phyloP scores from a whole-genome alignment of 2,888 invertebrate species.

The Scotopteryx bipunctaria region DNA sequence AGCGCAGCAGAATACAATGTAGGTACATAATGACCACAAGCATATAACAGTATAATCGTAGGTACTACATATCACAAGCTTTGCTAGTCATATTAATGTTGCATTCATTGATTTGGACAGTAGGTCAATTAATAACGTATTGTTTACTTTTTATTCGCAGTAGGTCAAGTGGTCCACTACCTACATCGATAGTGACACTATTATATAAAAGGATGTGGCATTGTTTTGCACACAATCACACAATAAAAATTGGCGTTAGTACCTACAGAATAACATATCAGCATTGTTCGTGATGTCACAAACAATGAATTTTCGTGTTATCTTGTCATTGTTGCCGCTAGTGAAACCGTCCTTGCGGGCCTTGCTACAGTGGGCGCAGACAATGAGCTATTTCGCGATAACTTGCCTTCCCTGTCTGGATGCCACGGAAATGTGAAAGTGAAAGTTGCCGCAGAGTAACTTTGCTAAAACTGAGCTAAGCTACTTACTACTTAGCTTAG shows the following conservation, averaged over 20 bases:
- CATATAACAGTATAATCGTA: too few relatives aligned
- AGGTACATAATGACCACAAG: too few relatives aligned
- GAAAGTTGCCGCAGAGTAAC: slow-evolving; percentile 54
- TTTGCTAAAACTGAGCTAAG: too few relatives aligned
- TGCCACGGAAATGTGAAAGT: slow-evolving; percentile 68
- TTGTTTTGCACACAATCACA: slow-evolving; percentile 33
- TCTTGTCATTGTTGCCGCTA: slow-evolving; percentile 49
- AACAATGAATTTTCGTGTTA: slow-evolving; percentile 48
- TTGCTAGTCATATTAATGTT: too few relatives aligned
- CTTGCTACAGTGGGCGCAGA: slow-evolving; percentile 53
- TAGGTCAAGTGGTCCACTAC: slow-evolving; percentile 1
- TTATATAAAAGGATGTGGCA: slow-evolving; percentile 11
- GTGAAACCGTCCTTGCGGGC: slow-evolving; percentile 73
- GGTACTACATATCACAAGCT: too few relatives aligned
- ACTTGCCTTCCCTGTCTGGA: slow-evolving; percentile 55
- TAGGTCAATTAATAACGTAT: slow-evolving; percentile 2
- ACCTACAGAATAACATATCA: slow-evolving; percentile 22
- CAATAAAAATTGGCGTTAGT: slow-evolving; percentile 3
- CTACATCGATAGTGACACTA: slow-evolving; percentile 14
- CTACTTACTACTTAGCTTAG: too few relatives aligned
- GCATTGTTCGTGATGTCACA: slow-evolving; percentile 59
- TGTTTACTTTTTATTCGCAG: neutral
- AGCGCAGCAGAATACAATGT: too few relatives aligned
- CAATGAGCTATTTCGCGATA: slow-evolving; percentile 70
- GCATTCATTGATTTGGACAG: neutral